These are phyloP conservation scores for Liasis olivaceus DNA, from an alignment of 2,797 vertebrate genomes.

Conservation along the genomic window DNA sequence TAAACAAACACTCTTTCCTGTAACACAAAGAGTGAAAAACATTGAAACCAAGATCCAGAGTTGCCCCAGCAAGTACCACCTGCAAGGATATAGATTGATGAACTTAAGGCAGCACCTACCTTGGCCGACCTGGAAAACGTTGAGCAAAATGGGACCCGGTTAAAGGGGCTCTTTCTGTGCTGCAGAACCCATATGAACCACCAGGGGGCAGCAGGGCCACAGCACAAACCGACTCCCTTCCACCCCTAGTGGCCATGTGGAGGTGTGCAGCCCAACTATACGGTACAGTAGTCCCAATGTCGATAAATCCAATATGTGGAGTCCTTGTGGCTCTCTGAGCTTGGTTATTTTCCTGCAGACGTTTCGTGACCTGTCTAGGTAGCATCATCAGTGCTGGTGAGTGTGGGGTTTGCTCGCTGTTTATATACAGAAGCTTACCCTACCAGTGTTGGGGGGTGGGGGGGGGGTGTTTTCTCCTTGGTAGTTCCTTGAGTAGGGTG, in stretches of 20 bases:
- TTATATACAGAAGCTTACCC: too few species aligned
- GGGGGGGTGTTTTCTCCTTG: too few species aligned
- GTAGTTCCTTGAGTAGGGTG: too few species aligned
- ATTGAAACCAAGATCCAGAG: neutral
- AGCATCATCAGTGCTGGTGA: too few species aligned
- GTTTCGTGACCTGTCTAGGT: too few species aligned
- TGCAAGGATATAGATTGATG: neutral
- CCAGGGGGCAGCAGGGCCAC: neutral
- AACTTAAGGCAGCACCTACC: neutral
- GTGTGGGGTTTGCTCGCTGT: too few species aligned
- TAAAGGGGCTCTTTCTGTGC: neutral
- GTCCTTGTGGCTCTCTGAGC: too few species aligned
- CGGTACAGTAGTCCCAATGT: neutral
- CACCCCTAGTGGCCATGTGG: neutral
- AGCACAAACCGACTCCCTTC: neutral
- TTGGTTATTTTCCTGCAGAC: too few species aligned
- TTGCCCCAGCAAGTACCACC: neutral
- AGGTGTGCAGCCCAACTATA: neutral
- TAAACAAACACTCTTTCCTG: conserved; percentile 87
- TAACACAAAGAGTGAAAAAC: conserved; percentile 34
- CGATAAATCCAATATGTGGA: neutral
- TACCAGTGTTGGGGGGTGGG: too few species aligned
- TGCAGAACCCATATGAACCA: neutral
- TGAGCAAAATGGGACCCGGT: neutral
- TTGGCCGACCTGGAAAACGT: neutral